phyloP scores from a whole-genome alignment of 2,797 vertebrate genomes.

The Rhinophrynus dorsalis region DNA sequence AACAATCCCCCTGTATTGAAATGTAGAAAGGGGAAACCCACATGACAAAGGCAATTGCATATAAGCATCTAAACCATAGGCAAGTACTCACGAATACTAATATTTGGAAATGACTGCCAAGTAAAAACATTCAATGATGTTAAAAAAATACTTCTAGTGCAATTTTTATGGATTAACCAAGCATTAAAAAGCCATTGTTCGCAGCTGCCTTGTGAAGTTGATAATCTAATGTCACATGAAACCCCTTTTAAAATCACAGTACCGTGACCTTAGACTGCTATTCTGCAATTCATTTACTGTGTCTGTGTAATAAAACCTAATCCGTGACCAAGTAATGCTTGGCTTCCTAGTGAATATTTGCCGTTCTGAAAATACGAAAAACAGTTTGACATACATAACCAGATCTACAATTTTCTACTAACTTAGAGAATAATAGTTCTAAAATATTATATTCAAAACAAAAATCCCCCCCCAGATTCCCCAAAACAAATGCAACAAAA shows the following conservation, averaged over 20 bases:
- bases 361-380: background rate
- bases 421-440: no score
- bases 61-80: no score
- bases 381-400: no score
- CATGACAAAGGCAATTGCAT: no score
- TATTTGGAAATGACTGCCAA: no score
- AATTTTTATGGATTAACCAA: background rate
- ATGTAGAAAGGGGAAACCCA: no score
- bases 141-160: conserved; percentile 7
- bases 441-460: no score
- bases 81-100: no score
- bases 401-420: no score
- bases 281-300: conserved; percentile 1
- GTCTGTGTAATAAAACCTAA: background rate
- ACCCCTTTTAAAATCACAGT: background rate
- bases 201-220: background rate
- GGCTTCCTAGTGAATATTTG: conserved; percentile 5
- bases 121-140: background rate
- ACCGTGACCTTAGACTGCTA: background rate
- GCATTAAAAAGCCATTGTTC: conserved; percentile 8
- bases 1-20: no score
- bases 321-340: background rate
- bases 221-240: background rate
- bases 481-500: no score
- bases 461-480: no score